Conservation (phyloP, 2,113 vertebrate species). For the Melanostigma gelatinosum region DNA sequence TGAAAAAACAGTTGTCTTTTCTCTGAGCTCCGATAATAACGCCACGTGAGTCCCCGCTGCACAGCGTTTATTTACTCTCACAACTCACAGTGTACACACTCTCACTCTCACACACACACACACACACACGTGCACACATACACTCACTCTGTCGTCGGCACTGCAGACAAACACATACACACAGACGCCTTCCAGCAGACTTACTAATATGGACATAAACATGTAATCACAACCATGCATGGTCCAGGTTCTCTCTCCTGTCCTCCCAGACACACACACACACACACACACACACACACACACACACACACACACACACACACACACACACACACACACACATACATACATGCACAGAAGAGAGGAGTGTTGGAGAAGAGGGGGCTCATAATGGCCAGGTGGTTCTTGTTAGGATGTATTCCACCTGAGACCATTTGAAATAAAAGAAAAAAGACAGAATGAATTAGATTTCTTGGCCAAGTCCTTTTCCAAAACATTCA, state of each 20-base stretch:
- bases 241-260: conserved; percentile 55
- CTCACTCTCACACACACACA: conserved; percentile 58
- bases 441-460: conserved; percentile 31
- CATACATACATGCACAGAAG: conserved; percentile 8
- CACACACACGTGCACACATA: conserved; percentile 38
- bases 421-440: conserved; percentile 65
- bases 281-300: conserved; percentile 5
- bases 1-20: conserved; percentile 83
- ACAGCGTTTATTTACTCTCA: conserved; percentile 85
- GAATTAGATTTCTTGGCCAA: conserved; percentile 65
- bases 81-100: conserved; percentile 80
- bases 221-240: conserved; percentile 70
- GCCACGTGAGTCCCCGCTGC: conserved; percentile 78
- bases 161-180: conserved; percentile 41
- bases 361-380: conserved; percentile 54
- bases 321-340: conserved; percentile 10
- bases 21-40: conserved; percentile 84
- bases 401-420: conserved; percentile 76
- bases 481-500: conserved; percentile 62
- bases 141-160: conserved; percentile 35
- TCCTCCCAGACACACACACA: conserved; percentile 13
- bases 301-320: conserved; percentile 9
- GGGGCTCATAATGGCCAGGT: conserved; percentile 77
- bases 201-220: conserved; percentile 76
- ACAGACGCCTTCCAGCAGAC: conserved; percentile 53